Conservation (phyloP, 1,140 invertebrate genomes). For the Pseudoatta argentina region DNA sequence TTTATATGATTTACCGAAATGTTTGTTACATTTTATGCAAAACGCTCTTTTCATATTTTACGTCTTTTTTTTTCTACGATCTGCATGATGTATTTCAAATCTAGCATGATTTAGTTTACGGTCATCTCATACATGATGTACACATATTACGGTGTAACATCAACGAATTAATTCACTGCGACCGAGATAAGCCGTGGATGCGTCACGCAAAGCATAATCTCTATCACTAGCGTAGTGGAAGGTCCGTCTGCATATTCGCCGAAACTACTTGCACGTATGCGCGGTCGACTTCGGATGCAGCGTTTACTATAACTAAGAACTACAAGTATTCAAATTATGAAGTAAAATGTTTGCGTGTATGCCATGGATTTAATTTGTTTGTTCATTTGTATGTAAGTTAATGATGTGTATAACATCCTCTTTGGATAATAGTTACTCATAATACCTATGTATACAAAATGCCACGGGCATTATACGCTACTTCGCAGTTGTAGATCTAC, state of each 20-base stretch:
- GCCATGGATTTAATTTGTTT: slow-evolving; percentile 23
- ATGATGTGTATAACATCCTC: background rate
- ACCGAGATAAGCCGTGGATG: slow-evolving; percentile 48
- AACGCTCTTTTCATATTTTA: background rate
- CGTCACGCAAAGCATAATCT: slow-evolving; percentile 47
- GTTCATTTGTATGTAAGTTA: background rate
- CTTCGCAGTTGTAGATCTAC: background rate
- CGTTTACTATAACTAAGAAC: slow-evolving; percentile 16
- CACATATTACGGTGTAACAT: slow-evolving; percentile 29
- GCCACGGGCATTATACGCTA: background rate
- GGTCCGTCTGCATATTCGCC: background rate
- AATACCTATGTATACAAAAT: slow-evolving; percentile 2
- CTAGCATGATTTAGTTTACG: slow-evolving; percentile 45
- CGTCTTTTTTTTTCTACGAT: slow-evolving; percentile 3
- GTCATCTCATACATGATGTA: slow-evolving; percentile 18
- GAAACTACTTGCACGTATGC: background rate
- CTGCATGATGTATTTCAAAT: slow-evolving; percentile 44
- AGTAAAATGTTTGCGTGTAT: background rate
- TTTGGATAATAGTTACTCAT: background rate
- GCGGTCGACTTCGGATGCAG: background rate
- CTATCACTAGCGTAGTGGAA: background rate
- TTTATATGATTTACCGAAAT: background rate
- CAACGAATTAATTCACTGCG: slow-evolving; percentile 59
- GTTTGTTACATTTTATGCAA: slow-evolving; percentile 7
- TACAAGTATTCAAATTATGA: background rate